Base-by-base conservation (phyloP, 2,797 vertebrate genomes). In the Serranus cabrilla region DNA sequence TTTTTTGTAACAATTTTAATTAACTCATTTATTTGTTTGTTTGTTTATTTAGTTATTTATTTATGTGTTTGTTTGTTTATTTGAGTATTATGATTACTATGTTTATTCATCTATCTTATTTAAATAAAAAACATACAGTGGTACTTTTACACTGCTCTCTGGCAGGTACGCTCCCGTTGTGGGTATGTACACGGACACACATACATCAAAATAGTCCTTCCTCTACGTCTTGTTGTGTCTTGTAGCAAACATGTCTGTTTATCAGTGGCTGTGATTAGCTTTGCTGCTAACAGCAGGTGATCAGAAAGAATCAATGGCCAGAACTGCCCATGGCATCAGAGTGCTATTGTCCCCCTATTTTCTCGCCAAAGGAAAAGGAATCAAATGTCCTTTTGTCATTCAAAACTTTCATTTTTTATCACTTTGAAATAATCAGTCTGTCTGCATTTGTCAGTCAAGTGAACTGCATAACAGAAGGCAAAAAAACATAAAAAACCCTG, bases 221-320 rank as follows among this genome's bases (percentile, higher is more conserved):
- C 18, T 45, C 16, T n/a, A 25, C 10, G 20, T 61, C 69, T 64
- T 59, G 43, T 65, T 69, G 61, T 21, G 21, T 73, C 63, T 58
- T 55, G 71, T 62, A 64, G 57, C 40, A 72, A 78, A 69, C 71
- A 72, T 69, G 74, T 2, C 71, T 37, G 51, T 25, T 84, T 63
- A 81, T 69, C 55, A 63, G 58, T 57, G 56, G 67, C 21, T 42
- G 65, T 78, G 58, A 84, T 84, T 82, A 85, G 52, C 74, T 82
- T 73, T 77, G 68, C 42, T 67, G 82, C 62, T 69, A 72, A 76
- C 80, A 84, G 83, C 75, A 79, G 76, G 85, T 69, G 80, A 82
- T 84, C 81, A 74, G 60, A 43, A 45, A 59, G 11, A 78, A 85
- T 90, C 84, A 73, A 87, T 90, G 69, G 23, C 10, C 21, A 71